phyloP scores from a whole-genome alignment of 2,888 invertebrate genomes.

The Ferrisia virgata region DNA sequence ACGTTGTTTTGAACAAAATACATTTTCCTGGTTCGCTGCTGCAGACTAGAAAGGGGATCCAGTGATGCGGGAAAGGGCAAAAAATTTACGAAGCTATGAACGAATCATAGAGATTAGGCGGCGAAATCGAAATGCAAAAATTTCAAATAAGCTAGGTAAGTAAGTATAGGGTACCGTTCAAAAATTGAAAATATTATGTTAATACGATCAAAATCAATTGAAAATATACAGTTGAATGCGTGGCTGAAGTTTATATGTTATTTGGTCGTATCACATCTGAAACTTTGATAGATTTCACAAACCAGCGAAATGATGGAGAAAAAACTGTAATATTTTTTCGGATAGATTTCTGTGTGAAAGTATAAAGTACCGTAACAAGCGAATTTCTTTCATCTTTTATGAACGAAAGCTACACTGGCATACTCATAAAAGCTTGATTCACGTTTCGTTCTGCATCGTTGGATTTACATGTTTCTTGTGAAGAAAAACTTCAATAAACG shows the following conservation, averaged over 20 bases:
- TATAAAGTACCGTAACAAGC: constrained; percentile 38
- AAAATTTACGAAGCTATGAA: too few relatives aligned
- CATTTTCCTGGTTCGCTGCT: too few relatives aligned
- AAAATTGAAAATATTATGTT: not conserved
- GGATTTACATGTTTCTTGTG: constrained; percentile 40
- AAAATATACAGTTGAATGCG: not conserved
- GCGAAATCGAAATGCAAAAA: too few relatives aligned
- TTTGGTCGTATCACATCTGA: not conserved
- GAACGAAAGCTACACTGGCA: constrained; percentile 40
- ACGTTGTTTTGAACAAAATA: too few relatives aligned
- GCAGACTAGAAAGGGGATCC: too few relatives aligned
- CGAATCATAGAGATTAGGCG: too few relatives aligned
- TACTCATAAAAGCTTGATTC: constrained; percentile 43
- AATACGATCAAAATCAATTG: not conserved
- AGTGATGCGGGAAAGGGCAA: too few relatives aligned
- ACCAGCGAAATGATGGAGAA: not conserved
- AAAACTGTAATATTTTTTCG: not conserved
- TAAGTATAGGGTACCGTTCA: not conserved
- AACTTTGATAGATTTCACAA: constrained; percentile 9
- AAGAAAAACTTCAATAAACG: constrained; percentile 44
- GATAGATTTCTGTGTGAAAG: constrained; percentile 16
- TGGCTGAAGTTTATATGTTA: not conserved
- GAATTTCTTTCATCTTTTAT: constrained; percentile 40
- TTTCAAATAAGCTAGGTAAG: too few relatives aligned
- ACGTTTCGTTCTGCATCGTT: constrained; percentile 43